phyloP scores from a whole-genome alignment of 35 echinoderm and acorn worm species.

The Ophioderma brevispina region DNA sequence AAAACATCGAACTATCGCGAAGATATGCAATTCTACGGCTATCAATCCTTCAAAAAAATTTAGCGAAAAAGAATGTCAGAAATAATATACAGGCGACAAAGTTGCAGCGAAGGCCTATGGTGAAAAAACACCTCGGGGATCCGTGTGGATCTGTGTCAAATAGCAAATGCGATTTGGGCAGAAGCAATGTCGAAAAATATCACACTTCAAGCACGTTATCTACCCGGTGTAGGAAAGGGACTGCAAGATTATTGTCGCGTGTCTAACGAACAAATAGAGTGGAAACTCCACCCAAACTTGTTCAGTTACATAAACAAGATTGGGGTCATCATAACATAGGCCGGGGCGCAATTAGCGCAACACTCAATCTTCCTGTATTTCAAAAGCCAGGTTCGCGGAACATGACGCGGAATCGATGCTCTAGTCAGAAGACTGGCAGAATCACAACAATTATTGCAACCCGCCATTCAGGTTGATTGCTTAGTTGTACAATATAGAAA shows the following conservation, averaged over 20 bases:
- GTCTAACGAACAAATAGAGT: constrained; percentile 26
- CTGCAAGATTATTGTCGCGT: constrained; percentile 10
- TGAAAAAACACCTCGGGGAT: constrained; percentile 45
- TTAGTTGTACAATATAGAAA: not conserved
- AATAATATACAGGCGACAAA: constrained; percentile 34
- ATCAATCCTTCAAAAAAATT: no score
- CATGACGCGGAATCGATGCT: constrained; percentile 38
- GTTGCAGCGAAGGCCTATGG: constrained; percentile 24
- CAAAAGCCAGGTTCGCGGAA: constrained; percentile 36
- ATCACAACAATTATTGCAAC: constrained; percentile 61
- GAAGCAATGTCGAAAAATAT: constrained; percentile 26
- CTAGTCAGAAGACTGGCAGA: constrained; percentile 31
- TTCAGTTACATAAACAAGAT: no score
- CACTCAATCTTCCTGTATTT: constrained; percentile 26
- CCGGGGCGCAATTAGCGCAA: constrained; percentile 32
- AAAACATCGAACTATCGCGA: no score
- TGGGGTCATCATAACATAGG: constrained; percentile 27
- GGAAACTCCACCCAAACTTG: no score
- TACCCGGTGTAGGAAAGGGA: not conserved
- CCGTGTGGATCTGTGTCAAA: constrained; percentile 6
- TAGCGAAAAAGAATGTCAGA: not conserved
- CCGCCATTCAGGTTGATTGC: constrained; percentile 33
- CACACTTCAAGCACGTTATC: not conserved
- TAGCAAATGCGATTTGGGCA: constrained; percentile 23
- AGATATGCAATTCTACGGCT: no score